Evolutionary conservation across 2,888 invertebrate species (phyloP).

Genomic region (Spatulosminthurus flaviceps): DNA sequence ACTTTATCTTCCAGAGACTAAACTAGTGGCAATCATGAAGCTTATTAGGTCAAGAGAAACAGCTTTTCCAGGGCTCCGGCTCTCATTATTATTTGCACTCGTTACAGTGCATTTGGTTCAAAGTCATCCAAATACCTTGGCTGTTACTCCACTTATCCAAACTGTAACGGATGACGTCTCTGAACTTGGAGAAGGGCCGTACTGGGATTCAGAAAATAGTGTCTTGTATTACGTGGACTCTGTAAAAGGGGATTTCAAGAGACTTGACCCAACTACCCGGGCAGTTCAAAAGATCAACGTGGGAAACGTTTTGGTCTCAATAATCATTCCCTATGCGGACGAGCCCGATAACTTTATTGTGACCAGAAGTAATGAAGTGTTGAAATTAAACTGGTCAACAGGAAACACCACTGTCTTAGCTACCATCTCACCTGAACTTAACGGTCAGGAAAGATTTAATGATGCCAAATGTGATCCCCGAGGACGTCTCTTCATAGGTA

Average conservation of each 20-base stretch:
- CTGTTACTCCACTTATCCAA: constrained; percentile 24
- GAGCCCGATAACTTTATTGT: constrained; percentile 43
- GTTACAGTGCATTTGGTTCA: background rate
- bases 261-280: constrained; percentile 29
- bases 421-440: constrained; percentile 13
- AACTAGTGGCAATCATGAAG: no score
- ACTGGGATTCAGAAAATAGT: constrained; percentile 10
- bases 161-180: constrained; percentile 34
- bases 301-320: constrained; percentile 28
- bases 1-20: no score
- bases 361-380: constrained; percentile 36
- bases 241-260: constrained; percentile 12
- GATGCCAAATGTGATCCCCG: constrained; percentile 48
- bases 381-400: constrained; percentile 44
- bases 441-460: constrained; percentile 46
- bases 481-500: constrained; percentile 51
- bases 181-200: constrained; percentile 40
- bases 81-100: no score
- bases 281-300: constrained; percentile 16
- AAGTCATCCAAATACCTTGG: background rate
- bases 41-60: no score
- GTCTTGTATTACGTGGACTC: constrained; percentile 45
- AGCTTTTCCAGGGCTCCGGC: no score
- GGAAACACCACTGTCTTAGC: constrained; percentile 22
- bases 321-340: constrained; percentile 43